phyloP scores from a whole-genome alignment of 2,113 vertebrate species.

The Hippocampus guttulatus region DNA sequence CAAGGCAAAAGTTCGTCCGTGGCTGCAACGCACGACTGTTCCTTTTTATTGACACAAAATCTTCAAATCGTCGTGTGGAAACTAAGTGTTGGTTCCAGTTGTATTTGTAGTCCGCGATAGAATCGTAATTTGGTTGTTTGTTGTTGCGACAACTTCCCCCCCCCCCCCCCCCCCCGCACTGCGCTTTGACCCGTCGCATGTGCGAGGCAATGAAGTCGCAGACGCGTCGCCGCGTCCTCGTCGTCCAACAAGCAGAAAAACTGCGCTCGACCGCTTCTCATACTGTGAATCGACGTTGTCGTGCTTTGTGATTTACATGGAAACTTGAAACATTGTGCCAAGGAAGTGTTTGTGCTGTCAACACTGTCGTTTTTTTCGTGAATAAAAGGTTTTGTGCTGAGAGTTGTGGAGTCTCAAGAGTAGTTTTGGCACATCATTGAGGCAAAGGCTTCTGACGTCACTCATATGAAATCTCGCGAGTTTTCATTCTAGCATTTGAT shows the following conservation, averaged over 20 bases:
- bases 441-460: too few relatives aligned
- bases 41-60: neutral
- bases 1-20: neutral
- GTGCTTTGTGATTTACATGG: neutral
- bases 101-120: neutral
- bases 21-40: conserved; percentile 8
- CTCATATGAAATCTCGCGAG: too few relatives aligned
- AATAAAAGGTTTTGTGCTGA: neutral
- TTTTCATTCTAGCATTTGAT: too few relatives aligned
- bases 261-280: conserved; percentile 35
- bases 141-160: neutral
- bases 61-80: neutral
- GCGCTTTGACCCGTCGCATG: conserved; percentile 13
- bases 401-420: too few relatives aligned
- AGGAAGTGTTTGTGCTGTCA: conserved; percentile 35
- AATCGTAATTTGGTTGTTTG: neutral
- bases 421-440: too few relatives aligned
- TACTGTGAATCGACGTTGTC: conserved; percentile 60
- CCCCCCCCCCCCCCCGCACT: neutral
- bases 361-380: conserved; percentile 7
- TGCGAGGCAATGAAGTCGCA: conserved; percentile 10
- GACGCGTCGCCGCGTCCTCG: conserved; percentile 6
- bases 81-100: neutral
- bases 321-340: conserved; percentile 53
- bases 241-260: conserved; percentile 24